These are phyloP conservation scores for Empis stercorea DNA, from an alignment of 2,888 invertebrate genomes.

Conservation along the genomic window DNA sequence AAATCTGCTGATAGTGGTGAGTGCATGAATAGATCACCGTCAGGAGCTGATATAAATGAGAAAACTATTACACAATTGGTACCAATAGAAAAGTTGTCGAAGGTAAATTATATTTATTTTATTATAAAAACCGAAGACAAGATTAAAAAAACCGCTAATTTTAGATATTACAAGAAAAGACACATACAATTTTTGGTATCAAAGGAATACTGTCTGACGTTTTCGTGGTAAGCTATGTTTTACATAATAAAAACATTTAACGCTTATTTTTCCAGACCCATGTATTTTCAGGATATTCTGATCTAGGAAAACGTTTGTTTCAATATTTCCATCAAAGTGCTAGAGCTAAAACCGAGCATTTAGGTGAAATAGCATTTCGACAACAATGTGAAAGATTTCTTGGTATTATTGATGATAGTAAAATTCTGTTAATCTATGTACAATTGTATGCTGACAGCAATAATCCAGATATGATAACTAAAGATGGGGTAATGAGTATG, in stretches of 20 bases:
- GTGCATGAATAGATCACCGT: constrained; percentile 38
- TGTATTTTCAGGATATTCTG: constrained; percentile 65
- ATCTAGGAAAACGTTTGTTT: constrained; percentile 57
- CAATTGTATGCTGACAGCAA: constrained; percentile 46
- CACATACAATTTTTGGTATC: constrained; percentile 54
- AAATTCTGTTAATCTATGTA: constrained; percentile 55
- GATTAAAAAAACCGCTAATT: too few relatives aligned
- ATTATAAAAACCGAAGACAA: too few relatives aligned
- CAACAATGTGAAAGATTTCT: constrained; percentile 57
- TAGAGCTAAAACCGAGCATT: constrained; percentile 46
- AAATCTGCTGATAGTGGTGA: too few relatives aligned
- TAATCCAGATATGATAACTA: constrained; percentile 45
- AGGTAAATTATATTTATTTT: constrained; percentile 38
- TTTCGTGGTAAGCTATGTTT: constrained; percentile 26
- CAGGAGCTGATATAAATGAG: constrained; percentile 53
- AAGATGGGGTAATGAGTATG: constrained; percentile 50
- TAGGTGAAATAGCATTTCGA: constrained; percentile 52
- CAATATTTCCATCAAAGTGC: constrained; percentile 46
- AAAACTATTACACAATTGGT: constrained; percentile 49
- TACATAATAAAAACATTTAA: constrained; percentile 3
- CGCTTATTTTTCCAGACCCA: constrained; percentile 43
- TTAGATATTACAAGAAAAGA: constrained; percentile 55
- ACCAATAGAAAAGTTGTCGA: constrained; percentile 62
- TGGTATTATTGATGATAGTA: constrained; percentile 42
- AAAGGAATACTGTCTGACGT: constrained; percentile 53